Percentiles rank a stretch among this genome's conserved stretches.
Evolutionary conservation across 2,113 vertebrate genomes (phyloP).

Genomic region (Cheilinus undulatus): DNA sequence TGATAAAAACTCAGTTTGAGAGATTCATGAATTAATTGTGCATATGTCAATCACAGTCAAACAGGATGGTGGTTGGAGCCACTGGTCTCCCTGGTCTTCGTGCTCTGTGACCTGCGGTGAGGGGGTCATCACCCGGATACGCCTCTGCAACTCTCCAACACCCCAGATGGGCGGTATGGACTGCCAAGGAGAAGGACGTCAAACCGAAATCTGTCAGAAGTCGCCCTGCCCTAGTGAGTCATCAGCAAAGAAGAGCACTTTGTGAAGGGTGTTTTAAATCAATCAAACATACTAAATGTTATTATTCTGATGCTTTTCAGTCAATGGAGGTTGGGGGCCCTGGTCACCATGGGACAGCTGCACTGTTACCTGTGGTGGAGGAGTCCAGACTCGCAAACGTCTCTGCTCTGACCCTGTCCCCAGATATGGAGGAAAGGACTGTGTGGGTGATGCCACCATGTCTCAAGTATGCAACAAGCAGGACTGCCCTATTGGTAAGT

Average conservation of each 20-base stretch:
- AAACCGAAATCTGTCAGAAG: constrained; percentile 91
- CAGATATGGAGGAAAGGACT: constrained; percentile 93
- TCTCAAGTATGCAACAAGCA: constrained; percentile 90
- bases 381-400: constrained; percentile 89
- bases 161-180: constrained; percentile 95
- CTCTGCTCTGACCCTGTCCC: constrained; percentile 93
- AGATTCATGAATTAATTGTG: constrained; percentile 21
- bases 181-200: constrained; percentile 92
- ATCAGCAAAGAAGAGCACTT: not conserved
- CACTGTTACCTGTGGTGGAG: constrained; percentile 93
- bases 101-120: constrained; percentile 96
- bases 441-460: constrained; percentile 85
- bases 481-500: constrained; percentile 81
- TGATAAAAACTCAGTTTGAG: not conserved
- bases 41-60: constrained; percentile 86
- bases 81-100: constrained; percentile 99
- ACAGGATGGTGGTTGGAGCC: constrained; percentile 98
- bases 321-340: constrained; percentile 96
- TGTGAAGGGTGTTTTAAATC: not conserved
- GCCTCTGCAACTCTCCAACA: constrained; percentile 98
- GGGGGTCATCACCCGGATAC: constrained; percentile 95
- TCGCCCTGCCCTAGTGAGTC: constrained; percentile 93
- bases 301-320: constrained; percentile 74
- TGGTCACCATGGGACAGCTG: constrained; percentile 97
- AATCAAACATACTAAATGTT: not conserved